Base-by-base conservation (phyloP, 2,888 invertebrate genomes). In the Drosophila algonquin region DNA sequence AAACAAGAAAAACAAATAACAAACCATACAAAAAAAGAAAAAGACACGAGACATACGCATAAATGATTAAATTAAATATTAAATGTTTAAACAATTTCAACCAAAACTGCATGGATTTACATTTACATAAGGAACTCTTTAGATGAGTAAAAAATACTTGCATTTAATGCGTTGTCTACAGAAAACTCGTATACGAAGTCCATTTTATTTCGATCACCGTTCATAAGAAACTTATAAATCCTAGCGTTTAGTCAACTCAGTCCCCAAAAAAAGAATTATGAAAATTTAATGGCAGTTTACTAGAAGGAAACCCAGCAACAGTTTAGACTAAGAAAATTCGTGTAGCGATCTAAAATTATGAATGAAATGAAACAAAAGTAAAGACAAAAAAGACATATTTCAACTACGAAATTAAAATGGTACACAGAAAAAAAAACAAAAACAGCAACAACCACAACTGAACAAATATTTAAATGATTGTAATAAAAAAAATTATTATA, bases 391-490 rank as follows among this genome's bases (percentile, higher is more conserved):
- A 40, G n/a, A n/a, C 40, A 78, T 68, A 81, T 74, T 80, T 76
- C 73, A 77, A 81, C 61, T 80, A 64, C 73, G 72, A 86, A 88
- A 86, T 76, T 80, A 47, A 80, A 87, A 85, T 81, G 81, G 70
- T 85, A 89, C 75, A 80, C 71, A 76, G 68, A 12, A 83, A 62
- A 53, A 77, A 61, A 24, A 63, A 71, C 50, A 71, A 72, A 73
- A 77, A 67, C 56, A 73, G 64, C 65, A 79, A 69, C 24, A 56
- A 48, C 52, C 48, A 73, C 74, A 71, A 79, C 73, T 76, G 69
- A 79, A 82, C 72, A 89, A 79, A 84, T 87, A 89, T 89, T 87
- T 87, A 89, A 89, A 85, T 85, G 80, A 89, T 89, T 90, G 88
- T 90, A 88, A 89, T 89, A 88, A 89, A 89, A 85, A 70, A 68